Conservation (phyloP, 2,113 vertebrate genomes). For the Urocynchramus pylzowi region DNA sequence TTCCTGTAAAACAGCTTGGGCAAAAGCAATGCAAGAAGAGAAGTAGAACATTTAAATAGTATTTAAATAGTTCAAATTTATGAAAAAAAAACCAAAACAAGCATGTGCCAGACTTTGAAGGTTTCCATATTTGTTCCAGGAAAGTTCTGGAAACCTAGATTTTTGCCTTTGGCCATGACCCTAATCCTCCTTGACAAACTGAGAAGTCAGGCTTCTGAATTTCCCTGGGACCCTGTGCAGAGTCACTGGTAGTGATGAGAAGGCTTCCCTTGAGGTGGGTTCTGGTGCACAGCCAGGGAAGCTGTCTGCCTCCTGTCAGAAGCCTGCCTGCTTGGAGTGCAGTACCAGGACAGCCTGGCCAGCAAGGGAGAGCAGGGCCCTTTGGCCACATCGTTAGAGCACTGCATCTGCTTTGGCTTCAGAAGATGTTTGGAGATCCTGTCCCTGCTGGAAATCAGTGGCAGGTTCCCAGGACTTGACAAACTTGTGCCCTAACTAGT, state of each 20-base stretch:
- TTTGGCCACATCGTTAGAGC: background rate
- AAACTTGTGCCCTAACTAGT: background rate
- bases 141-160: background rate
- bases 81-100: background rate
- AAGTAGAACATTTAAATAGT: background rate
- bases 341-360: background rate
- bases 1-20: background rate
- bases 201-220: background rate
- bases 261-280: background rate
- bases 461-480: background rate
- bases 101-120: background rate
- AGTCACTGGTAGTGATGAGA: background rate
- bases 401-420: background rate
- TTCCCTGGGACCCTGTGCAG: background rate
- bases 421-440: background rate
- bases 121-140: background rate
- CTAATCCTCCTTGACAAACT: background rate
- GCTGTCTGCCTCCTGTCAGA: background rate
- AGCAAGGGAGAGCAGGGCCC: background rate
- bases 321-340: background rate
- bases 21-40: background rate
- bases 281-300: background rate
- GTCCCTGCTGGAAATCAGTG: background rate
- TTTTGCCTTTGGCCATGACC: background rate
- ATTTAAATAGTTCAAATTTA: background rate